Base-by-base conservation (phyloP, 2,888 invertebrate species). In the Xestia rhomboidea region DNA sequence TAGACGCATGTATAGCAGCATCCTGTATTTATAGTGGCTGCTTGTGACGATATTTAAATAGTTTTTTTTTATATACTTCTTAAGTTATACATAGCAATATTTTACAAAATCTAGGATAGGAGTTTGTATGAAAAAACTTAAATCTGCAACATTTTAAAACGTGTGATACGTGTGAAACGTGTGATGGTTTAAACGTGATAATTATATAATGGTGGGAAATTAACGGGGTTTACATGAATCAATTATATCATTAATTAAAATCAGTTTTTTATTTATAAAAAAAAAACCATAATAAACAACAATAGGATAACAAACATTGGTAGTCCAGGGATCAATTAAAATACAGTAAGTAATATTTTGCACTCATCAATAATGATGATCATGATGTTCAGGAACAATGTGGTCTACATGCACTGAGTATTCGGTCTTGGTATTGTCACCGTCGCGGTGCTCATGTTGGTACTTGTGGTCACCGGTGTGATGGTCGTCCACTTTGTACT, bases 401-500 rank as follows among this genome's bases (percentile, higher is more conserved):
- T 90, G 90, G 76, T 90, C 90, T 21, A 97, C 95, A 81, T 96
- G 96, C 67, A 97, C 92, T 27, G 94, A 94, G 91, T 97, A 97
- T 89, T 96, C 89, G 18, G 97, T 97, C 89, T 97, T 95, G 68
- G 97, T 97, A 71, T 93, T 95, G 89, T 97, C 96, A 70, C 97
- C 97, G 90, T 97, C 95, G 75, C 95, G 94, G 85, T 94, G 93
- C 90, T 96, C 96, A 79, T 94, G 95, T 81, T 96, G 95, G 21
- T 94, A 93, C 91, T 96, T 96, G 90, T 95, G 95, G 91, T 97
- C 97, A 38, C 97, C 97, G 74, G 97, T 97, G 89, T 97, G 97
- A 7, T 95, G 95, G 90, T 97, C 97, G 72, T 96, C 94, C 30
- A 97, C 97, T 41, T 88, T 83, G 64, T 87, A 86, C 24, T 83